phyloP scores from a whole-genome alignment of 2,888 invertebrate genomes.

The Mechanitis mazaeus region DNA sequence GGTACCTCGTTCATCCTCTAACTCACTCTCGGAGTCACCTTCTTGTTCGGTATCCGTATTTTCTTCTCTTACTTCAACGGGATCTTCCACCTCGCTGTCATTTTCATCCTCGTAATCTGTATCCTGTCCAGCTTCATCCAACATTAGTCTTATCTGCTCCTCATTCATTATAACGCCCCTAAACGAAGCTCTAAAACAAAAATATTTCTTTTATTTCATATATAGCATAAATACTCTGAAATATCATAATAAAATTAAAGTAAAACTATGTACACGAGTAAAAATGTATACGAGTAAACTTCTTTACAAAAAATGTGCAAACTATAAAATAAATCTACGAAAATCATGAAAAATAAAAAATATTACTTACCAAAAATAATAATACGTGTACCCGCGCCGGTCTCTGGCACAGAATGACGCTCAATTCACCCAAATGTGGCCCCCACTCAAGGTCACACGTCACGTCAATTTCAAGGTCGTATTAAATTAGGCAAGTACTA shows the following conservation, averaged over 20 bases:
- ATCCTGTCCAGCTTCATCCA: conserved; percentile 6
- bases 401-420: conserved; percentile 17
- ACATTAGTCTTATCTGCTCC: conserved; percentile 10
- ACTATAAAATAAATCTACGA: no score
- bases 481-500: conserved; percentile 9
- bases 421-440: conserved; percentile 14
- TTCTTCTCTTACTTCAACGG: conserved; percentile 11
- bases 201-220: conserved; percentile 11
- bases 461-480: conserved; percentile 10
- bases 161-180: conserved; percentile 9
- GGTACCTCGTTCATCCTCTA: conserved; percentile 9
- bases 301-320: conserved; percentile 12
- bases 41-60: conserved; percentile 11
- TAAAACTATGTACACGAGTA: conserved; percentile 12
- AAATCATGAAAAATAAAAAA: conserved; percentile 12
- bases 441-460: conserved; percentile 15
- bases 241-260: conserved; percentile 14
- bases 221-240: conserved; percentile 14
- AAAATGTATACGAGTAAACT: conserved; percentile 12
- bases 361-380: conserved; percentile 13
- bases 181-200: conserved; percentile 9
- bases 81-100: conserved; percentile 15
- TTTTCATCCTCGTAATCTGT: conserved; percentile 13
- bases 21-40: conserved; percentile 12
- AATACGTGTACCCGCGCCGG: conserved; percentile 17